phyloP scores from a whole-genome alignment of 2,888 invertebrate genomes.

The Scelioninae gen. 2 region DNA sequence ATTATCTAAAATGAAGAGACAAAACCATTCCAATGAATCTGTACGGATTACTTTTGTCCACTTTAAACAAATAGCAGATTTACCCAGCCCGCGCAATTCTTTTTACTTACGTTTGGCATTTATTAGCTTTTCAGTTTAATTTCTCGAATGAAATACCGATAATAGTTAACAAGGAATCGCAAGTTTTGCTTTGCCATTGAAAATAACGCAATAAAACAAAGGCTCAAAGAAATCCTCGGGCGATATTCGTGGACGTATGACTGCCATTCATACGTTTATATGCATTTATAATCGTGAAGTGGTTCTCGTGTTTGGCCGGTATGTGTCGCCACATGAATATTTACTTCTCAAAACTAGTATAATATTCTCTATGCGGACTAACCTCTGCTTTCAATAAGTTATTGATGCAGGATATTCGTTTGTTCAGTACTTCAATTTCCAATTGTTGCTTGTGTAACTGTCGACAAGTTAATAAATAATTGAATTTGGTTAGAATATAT shows the following conservation, averaged over 20 bases:
- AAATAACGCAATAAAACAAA: too few relatives aligned
- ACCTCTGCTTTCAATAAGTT: conserved; percentile 70
- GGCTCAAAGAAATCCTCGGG: too few relatives aligned
- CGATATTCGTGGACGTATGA: conserved; percentile 8
- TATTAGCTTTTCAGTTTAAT: neutral
- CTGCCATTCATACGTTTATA: neutral
- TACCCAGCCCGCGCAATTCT: neutral
- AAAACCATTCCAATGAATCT: neutral
- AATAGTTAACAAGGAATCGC: too few relatives aligned
- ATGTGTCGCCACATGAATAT: conserved; percentile 38
- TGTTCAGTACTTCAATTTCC: conserved; percentile 71
- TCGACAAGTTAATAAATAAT: conserved; percentile 53
- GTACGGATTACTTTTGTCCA: neutral
- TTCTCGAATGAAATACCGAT: too few relatives aligned
- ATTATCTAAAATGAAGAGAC: conserved; percentile 15
- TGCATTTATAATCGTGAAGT: conserved; percentile 14
- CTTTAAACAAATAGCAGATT: neutral
- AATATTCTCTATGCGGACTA: conserved; percentile 39
- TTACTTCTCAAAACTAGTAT: conserved; percentile 39
- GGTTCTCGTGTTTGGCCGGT: conserved; percentile 15
- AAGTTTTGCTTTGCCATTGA: too few relatives aligned
- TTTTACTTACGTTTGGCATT: neutral
- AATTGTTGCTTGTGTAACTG: conserved; percentile 71
- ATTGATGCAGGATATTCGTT: conserved; percentile 70
- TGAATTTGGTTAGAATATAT: conserved; percentile 30